A percentile compares a stretch with the other conserved stretches of the same genome.
Evolutionary conservation across 1,140 invertebrate species (phyloP).

Genomic region (Drosophila murphyi): DNA sequence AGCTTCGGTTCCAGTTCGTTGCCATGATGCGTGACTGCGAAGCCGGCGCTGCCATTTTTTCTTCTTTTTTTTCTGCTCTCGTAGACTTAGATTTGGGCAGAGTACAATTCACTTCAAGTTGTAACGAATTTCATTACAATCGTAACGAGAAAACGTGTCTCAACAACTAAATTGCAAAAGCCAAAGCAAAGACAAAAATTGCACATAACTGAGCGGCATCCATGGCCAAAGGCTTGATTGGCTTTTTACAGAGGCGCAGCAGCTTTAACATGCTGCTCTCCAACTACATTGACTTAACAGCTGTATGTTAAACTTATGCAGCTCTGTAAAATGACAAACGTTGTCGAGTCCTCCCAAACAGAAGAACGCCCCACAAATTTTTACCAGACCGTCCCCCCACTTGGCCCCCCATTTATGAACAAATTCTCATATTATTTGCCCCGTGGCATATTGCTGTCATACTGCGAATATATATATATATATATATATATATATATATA

Average conservation of each 20-base stretch:
- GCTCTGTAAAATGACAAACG: slow-evolving; percentile 14
- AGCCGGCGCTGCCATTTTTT: slow-evolving; percentile 47
- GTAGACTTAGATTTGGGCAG: slow-evolving; percentile 6
- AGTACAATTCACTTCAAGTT: slow-evolving; percentile 78
- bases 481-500: too few species aligned
- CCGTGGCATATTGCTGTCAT: slow-evolving; percentile 56
- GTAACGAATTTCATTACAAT: slow-evolving; percentile 82
- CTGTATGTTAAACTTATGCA: slow-evolving; percentile 9
- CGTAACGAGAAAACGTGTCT: slow-evolving; percentile 81
- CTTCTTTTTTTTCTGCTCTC: not conserved
- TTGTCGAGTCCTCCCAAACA: not conserved
- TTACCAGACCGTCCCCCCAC: not conserved
- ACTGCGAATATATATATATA: slow-evolving; percentile 7
- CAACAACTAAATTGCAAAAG: slow-evolving; percentile 77
- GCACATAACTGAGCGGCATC: slow-evolving; percentile 27
- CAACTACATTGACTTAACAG: not conserved
- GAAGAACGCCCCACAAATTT: slow-evolving; percentile 36
- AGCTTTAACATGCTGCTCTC: slow-evolving; percentile 28
- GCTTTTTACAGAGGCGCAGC: slow-evolving; percentile 34
- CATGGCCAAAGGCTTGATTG: slow-evolving; percentile 66
- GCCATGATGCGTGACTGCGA: slow-evolving; percentile 52
- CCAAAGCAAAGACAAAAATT: slow-evolving; percentile 58
- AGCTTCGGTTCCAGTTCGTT: slow-evolving; percentile 30
- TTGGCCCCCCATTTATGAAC: slow-evolving; percentile 11
- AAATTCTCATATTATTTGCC: slow-evolving; percentile 40